Conservation (phyloP, 2,888 invertebrate genomes). For the Dermolepida albohirtum region DNA sequence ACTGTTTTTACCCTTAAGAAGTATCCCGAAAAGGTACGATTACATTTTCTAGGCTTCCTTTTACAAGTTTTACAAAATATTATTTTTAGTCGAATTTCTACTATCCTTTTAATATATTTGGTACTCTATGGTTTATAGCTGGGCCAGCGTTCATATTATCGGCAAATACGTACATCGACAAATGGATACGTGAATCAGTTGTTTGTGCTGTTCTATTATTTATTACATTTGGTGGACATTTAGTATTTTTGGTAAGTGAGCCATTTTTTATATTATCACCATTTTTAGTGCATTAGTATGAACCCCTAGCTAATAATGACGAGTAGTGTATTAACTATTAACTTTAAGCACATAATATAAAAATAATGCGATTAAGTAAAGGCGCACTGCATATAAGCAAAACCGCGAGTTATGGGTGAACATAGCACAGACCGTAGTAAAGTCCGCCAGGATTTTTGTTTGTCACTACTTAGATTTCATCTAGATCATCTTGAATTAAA, state of each 20-base stretch:
- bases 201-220: slow-evolving; percentile 74
- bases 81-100: slow-evolving; percentile 77
- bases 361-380: no score
- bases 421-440: no score
- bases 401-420: no score
- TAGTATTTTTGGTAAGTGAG: slow-evolving; percentile 73
- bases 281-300: neutral
- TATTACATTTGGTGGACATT: slow-evolving; percentile 73
- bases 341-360: no score
- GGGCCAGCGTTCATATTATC: slow-evolving; percentile 83
- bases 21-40: slow-evolving; percentile 81
- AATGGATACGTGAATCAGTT: slow-evolving; percentile 83
- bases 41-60: neutral
- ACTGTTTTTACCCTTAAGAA: slow-evolving; percentile 81
- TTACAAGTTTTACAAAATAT: neutral
- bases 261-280: neutral
- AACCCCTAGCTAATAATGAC: no score
- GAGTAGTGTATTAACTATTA: no score
- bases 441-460: no score
- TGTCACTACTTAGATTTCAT: no score
- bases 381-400: no score
- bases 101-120: slow-evolving; percentile 83
- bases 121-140: slow-evolving; percentile 88
- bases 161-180: slow-evolving; percentile 83
- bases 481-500: no score